These are phyloP conservation scores for Platalea minor DNA, from an alignment of 2,797 vertebrate species.

Conservation along the genomic window DNA sequence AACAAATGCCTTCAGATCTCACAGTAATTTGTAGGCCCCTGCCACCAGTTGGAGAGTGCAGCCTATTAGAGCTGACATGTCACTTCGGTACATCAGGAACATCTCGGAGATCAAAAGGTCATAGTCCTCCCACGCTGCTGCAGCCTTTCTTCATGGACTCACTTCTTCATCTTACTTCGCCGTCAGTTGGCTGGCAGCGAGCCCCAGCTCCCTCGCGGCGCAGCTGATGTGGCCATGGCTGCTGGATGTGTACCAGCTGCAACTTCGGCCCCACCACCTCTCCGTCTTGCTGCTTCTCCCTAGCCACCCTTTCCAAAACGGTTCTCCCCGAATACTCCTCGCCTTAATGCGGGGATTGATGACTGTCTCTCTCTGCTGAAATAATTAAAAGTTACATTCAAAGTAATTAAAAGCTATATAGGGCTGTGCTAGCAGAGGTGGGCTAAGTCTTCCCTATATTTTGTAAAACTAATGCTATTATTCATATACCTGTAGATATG, in stretches of 20 bases:
- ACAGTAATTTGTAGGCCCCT: conserved; percentile 52
- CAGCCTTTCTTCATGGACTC: neutral
- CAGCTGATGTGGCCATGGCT: neutral
- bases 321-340: neutral
- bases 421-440: neutral
- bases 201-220: neutral
- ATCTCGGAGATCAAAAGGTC: conserved; percentile 56
- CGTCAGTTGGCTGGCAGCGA: neutral
- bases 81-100: conserved; percentile 53
- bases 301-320: neutral
- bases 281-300: neutral
- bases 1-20: conserved; percentile 63
- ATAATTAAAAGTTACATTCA: neutral
- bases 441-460: neutral
- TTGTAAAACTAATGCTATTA: neutral
- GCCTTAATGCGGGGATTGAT: no score
- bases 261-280: neutral
- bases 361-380: neutral
- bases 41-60: neutral
- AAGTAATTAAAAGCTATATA: neutral
- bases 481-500: neutral
- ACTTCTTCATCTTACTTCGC: neutral
- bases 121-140: conserved; percentile 56
- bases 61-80: conserved; percentile 62
- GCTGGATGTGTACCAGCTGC: neutral